phyloP scores from a whole-genome alignment of 2,888 invertebrate genomes.

The Erebia palarica region DNA sequence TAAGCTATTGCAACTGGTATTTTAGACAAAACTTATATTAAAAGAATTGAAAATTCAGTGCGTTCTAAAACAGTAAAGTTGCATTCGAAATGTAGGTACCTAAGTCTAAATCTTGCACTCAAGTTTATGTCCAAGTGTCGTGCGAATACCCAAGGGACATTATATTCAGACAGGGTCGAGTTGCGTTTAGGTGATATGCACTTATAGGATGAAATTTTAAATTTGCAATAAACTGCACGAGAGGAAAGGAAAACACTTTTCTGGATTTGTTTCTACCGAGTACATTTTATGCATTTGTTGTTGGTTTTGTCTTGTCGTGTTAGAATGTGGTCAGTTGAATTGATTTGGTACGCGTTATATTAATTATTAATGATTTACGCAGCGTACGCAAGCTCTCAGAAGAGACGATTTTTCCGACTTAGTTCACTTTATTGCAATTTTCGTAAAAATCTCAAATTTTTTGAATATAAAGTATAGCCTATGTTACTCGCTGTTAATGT shows the following conservation, averaged over 20 bases:
- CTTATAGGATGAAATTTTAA: constrained; percentile 1
- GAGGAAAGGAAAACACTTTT: background rate
- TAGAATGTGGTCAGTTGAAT: no score
- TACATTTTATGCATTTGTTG: background rate
- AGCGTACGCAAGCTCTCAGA: no score
- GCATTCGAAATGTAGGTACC: background rate
- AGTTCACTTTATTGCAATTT: no score
- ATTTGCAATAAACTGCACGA: constrained; percentile 7
- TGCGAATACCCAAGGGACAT: constrained; percentile 6
- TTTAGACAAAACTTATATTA: background rate
- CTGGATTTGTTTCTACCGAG: background rate
- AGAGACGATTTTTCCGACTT: no score
- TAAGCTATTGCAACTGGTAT: no score
- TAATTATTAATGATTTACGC: no score
- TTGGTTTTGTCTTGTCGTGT: no score
- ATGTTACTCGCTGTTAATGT: no score
- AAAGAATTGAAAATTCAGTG: background rate
- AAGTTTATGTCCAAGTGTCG: constrained; percentile 14
- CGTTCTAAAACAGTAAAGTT: background rate
- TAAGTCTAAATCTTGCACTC: constrained; percentile 5
- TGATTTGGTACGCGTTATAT: background rate
- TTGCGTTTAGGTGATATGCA: constrained; percentile 9
- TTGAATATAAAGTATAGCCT: no score
- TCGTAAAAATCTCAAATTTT: no score
- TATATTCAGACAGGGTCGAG: background rate